Evolutionary conservation across 2,888 invertebrate genomes (phyloP).

Genomic region (Conistra vaccinii): DNA sequence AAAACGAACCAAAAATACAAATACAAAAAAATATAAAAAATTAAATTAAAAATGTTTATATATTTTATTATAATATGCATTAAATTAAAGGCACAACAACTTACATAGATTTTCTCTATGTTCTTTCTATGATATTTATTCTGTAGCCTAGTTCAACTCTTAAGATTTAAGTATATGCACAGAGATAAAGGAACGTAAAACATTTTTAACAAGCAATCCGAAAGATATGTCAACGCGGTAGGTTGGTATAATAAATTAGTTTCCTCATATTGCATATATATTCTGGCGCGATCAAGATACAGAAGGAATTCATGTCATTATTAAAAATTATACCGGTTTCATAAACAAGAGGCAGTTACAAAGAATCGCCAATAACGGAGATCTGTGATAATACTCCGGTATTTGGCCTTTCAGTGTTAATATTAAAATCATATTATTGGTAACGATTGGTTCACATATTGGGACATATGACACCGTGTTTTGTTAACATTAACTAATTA

Average conservation of each 20-base stretch:
- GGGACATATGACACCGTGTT: neutral
- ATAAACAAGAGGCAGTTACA: conserved; percentile 52
- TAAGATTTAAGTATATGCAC: neutral
- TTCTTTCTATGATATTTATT: neutral
- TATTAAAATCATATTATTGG: conserved; percentile 23
- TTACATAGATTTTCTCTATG: neutral
- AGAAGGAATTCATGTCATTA: conserved; percentile 57
- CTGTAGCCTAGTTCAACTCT: neutral
- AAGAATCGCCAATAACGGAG: conserved; percentile 55
- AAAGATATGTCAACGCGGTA: conserved; percentile 29
- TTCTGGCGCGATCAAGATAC: conserved; percentile 61
- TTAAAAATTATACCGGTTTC: conserved; percentile 46
- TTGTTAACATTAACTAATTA: neutral
- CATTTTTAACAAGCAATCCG: conserved; percentile 7
- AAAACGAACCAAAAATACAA: too few species aligned
- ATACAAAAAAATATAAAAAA: too few species aligned
- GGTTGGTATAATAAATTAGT: conserved; percentile 35
- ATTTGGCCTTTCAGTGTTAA: conserved; percentile 54
- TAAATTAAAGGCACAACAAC: neutral
- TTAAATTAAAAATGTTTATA: too few species aligned
- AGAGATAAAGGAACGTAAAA: conserved; percentile 25
- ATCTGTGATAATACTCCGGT: conserved; percentile 61
- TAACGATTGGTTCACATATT: conserved; percentile 3
- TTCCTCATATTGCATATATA: conserved; percentile 55
- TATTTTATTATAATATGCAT: too few species aligned